Evolutionary conservation across 2,797 vertebrate genomes (phyloP), one percentile per base, ranked within the genome.

Genomic region (Myotis pilosus): DNA sequence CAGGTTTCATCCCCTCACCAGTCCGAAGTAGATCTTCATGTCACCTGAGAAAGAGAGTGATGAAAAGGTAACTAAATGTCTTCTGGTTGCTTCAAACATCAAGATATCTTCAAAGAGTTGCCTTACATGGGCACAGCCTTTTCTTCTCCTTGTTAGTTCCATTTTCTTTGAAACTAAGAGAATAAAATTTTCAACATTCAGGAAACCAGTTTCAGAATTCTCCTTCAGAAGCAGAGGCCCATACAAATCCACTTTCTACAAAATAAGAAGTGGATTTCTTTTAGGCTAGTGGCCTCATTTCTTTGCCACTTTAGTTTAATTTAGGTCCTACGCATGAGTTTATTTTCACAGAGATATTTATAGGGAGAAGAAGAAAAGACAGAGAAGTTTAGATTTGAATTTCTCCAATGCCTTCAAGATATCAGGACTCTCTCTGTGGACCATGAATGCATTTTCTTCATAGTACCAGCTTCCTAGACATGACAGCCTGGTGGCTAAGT

Each of bases 281-380:
- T 96, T 93, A 95, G 88, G 83, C 68, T 75, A 64, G 81, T 93
- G 96, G 87, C 95, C 96, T 96, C 94, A 1, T 96, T 97, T 69
- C 86, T 97, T 96, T 92, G 80, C 71, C 96, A 95, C 88, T 95
- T 94, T 83, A 93, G 88, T 93, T 94, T 97, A 97, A 97, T 97
- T 96, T 97, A 90, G 86, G 75, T 88, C 90, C 75, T 75, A 76
- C 9, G 75, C 78, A 95, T 91, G 87, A 95, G 79, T 93, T 95
- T 93, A 95, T 97, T 94, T 96, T 97, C 55, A 80, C 95, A 97
- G 72, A 94, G 81, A 22, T 96, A 96, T 97, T 97, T 96, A 96
- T 96, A 97, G 94, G 81, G 78, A 86, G 64, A 69, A 93, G 81
- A 49, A 71, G 69, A 83, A 86, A 92, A 94, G 38, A 92, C 23